These are phyloP conservation scores for Clarias platycephalus DNA, from an alignment of 2,797 vertebrate genomes.

Conservation along the genomic window DNA sequence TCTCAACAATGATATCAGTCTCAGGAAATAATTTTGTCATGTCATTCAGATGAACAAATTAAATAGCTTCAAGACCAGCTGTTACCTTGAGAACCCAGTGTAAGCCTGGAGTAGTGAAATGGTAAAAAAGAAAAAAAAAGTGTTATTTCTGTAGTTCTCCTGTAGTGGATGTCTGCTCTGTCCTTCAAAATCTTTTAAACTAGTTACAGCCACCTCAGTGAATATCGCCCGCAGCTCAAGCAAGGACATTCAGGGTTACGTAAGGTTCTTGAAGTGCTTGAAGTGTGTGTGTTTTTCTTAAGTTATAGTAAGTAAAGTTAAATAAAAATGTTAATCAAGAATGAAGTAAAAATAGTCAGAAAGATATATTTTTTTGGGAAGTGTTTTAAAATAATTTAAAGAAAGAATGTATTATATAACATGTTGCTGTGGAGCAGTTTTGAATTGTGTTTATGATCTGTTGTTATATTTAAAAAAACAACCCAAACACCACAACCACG, in stretches of 20 bases:
- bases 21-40: neutral
- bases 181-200: constrained; percentile 22
- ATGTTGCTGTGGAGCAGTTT: neutral
- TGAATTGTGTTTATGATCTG: neutral
- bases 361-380: neutral
- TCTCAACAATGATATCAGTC: neutral
- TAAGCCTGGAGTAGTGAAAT: neutral
- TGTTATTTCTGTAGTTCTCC: neutral
- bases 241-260: neutral
- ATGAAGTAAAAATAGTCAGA: neutral
- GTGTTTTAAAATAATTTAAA: neutral
- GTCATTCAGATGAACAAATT: neutral
- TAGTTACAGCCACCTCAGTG: constrained; percentile 1
- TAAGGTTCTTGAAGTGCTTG: neutral
- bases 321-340: neutral
- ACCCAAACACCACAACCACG: neutral
- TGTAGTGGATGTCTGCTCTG: neutral
- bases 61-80: neutral
- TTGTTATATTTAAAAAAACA: neutral
- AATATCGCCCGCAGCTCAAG: neutral
- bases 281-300: neutral
- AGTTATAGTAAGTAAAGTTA: no score
- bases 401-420: neutral
- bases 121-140: neutral
- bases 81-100: neutral